These are phyloP conservation scores for Palythoa grandiflora DNA, from an alignment of 92 coral and sea anemone species.

Conservation along the genomic window DNA sequence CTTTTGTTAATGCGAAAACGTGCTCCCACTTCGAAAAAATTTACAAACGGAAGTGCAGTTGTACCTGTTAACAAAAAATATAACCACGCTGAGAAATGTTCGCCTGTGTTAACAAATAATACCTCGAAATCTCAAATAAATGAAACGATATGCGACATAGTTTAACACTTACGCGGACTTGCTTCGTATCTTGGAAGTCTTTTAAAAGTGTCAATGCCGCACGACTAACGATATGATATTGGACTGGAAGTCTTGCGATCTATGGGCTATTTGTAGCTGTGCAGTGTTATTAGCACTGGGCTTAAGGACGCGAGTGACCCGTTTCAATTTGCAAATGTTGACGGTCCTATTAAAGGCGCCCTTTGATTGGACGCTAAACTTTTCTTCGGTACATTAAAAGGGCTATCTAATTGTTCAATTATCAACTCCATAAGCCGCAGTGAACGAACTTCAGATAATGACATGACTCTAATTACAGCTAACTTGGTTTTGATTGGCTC, in stretches of 20 bases:
- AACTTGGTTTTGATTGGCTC: conserved; percentile 31
- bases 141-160: neutral
- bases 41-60: neutral
- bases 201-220: neutral
- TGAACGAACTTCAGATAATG: conserved; percentile 26
- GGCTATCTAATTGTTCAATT: conserved; percentile 41
- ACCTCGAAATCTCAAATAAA: neutral
- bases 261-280: neutral
- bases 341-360: conserved; percentile 5
- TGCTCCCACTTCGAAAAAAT: neutral
- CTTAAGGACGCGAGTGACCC: neutral
- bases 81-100: neutral
- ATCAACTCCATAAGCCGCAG: conserved; percentile 46
- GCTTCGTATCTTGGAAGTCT: neutral
- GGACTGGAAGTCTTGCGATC: neutral
- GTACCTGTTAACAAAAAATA: conserved; percentile 9
- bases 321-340: conserved; percentile 40
- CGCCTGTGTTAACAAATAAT: neutral
- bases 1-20: neutral
- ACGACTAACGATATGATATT: neutral
- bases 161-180: neutral
- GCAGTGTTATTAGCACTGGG: neutral
- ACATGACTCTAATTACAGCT: conserved; percentile 32
- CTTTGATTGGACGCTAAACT: conserved; percentile 34
- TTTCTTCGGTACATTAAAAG: conserved; percentile 46